Base-by-base conservation (phyloP, 2,888 invertebrate species). In the Camptogramma bilineatum region DNA sequence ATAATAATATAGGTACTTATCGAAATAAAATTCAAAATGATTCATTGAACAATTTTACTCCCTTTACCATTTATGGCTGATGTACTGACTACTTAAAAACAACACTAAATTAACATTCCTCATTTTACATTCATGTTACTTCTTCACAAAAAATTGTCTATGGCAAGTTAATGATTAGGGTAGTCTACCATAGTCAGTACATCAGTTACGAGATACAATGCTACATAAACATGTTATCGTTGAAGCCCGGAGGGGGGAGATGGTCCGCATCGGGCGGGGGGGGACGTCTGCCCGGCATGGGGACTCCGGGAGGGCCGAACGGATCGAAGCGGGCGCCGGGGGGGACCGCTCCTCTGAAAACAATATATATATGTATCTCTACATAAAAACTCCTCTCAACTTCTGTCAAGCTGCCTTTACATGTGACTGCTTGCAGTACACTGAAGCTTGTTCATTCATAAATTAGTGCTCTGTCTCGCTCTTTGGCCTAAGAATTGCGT, bases 251-350 rank as follows among this genome's bases (percentile, higher is more conserved):
- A 1, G 95, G 95, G 13, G 95, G 95, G 52, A 97, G 89, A 74
- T 97, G 96, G 84, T 97, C 97, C 13, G 95, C 95, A 78, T 96
- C 96, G 0, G 96, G 96, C 0, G 92, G 91, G 2, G 92, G 89
- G 47, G 83, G 89, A 69, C 93, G 75, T 10, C 88, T 84, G 64
- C 85, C 85, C 0, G 88, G 89, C 67, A 91, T 78, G 7, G 90
- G 91, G 7, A 87, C 93, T 13, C 94, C 94, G 0, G 97, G 97
- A 0, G 96, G 95, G 0, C 84, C 90, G 82, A 97, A 96, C 0
- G 97, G 98, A 90, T 98, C 97, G 84, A 97, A 98, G 61, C 97
- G 94, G 2, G 97, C 97, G 13, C 97, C 96, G 0, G 97, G 97
- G 0, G 97, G 97, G 10, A 93, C 91, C 13, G 91, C 83, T 4